Evolutionary conservation across 2,888 invertebrate genomes (phyloP), one percentile per base, ranked within the genome.

Genomic region (Hypercompe scribonia): DNA sequence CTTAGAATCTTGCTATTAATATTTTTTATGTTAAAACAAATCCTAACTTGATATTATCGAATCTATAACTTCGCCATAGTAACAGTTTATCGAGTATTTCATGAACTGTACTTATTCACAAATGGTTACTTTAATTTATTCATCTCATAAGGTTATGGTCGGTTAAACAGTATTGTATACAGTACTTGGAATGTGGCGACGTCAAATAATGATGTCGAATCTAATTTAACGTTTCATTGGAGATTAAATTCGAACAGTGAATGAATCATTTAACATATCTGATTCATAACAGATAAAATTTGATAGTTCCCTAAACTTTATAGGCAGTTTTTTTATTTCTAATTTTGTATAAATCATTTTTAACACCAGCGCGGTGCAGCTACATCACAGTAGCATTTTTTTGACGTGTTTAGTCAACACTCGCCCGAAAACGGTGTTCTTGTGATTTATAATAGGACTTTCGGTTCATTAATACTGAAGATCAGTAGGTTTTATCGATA

Each of bases 191-290:
- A 66, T 73, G 50, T 24, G 15, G 31, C 42, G 28, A 70, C 63
- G 70, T 61, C 33, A 58, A 39, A 58, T 36, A 58, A 65, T 64
- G 33, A 42, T 46, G 36, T 65, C 68, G 68, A 50, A 50, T 68
- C 18, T 68, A 69, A 71, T 74, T 74, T 71, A 63, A 71, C 71
- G 71, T 64, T 24, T 64, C 64, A 58, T 33, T 68, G 63, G 39
- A 36, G 36, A 66, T 70, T 28, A 31, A 58, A 58, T 65, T 73
- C 64, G 65, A 31, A 68, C 39, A 54, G 34, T 50, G 64, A 39
- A 68, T 68, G 21, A 31, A 64, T 70, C 33, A 64, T 61, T 61
- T 7, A 31, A 61, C 31, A 61, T 5, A 1, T 15, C 36, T 11
- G 54, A 68, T 58, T 42, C 66, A 66, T 24, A 33, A 39, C 39